These are phyloP conservation scores for Heliconius melpomene DNA, from an alignment of 1,140 invertebrate species.

Conservation along the genomic window DNA sequence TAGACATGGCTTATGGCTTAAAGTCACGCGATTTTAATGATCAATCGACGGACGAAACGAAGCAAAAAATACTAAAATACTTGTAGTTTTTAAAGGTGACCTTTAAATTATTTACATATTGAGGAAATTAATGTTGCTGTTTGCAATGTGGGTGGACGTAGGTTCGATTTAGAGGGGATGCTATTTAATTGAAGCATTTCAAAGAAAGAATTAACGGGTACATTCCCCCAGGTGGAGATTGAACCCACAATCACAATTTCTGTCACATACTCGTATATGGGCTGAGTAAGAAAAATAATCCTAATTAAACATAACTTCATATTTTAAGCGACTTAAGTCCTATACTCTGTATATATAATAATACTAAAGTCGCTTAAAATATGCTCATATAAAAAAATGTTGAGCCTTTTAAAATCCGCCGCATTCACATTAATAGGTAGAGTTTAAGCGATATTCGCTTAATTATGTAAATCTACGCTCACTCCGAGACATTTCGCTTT, in stretches of 20 bases:
- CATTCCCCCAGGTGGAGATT: too few species aligned
- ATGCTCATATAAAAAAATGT: background rate
- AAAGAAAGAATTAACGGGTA: too few species aligned
- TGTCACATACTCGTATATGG: too few species aligned
- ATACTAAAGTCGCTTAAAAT: slow-evolving; percentile 10
- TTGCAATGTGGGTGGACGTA: background rate
- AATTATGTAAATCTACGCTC: slow-evolving; percentile 56
- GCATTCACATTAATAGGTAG: slow-evolving; percentile 14
- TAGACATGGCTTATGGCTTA: slow-evolving; percentile 65
- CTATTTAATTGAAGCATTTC: background rate
- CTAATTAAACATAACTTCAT: too few species aligned
- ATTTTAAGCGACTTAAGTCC: background rate
- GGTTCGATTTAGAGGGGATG: background rate
- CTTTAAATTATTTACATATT: background rate
- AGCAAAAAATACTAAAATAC: background rate
- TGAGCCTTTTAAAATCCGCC: slow-evolving; percentile 2
- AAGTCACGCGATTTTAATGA: slow-evolving; percentile 74
- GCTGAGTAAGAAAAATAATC: too few species aligned
- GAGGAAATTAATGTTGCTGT: background rate
- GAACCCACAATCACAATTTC: too few species aligned
- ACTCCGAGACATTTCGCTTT: slow-evolving; percentile 48
- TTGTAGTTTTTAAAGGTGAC: background rate
- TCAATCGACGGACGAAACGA: slow-evolving; percentile 38
- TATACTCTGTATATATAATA: background rate
- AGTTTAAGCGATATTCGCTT: slow-evolving; percentile 34